Percentiles rank a stretch among this genome's conserved stretches.
These are phyloP conservation scores for pig (Sus scrofa) DNA, from an alignment of 2,113 vertebrate species.

Conservation along the genomic window DNA sequence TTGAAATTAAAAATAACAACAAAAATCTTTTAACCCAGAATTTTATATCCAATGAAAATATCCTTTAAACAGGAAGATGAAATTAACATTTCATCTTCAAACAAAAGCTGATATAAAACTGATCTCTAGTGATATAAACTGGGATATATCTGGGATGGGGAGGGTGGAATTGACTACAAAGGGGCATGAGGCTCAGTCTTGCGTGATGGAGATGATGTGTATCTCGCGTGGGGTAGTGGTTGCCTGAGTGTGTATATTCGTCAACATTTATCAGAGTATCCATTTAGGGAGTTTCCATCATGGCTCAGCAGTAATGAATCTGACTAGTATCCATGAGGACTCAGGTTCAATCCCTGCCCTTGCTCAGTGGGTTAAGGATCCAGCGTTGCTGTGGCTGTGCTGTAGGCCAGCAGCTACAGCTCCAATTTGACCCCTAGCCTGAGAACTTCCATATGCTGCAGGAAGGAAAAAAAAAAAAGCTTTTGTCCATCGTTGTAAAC, in stretches of 20 bases:
- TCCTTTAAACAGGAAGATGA: not conserved
- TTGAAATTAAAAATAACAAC: not conserved
- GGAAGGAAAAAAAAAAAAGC: no score
- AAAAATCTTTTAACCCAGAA: not conserved
- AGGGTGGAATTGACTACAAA: not conserved
- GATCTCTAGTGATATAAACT: not conserved
- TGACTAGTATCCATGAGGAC: no score
- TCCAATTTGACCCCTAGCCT: no score
- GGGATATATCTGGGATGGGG: not conserved
- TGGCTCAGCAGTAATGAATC: no score
- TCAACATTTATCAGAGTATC: not conserved
- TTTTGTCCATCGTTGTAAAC: no score
- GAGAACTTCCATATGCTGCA: no score
- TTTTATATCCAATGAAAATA: not conserved
- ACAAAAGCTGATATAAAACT: not conserved
- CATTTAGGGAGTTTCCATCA: no score
- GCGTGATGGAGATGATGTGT: not conserved
- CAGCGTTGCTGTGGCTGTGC: no score
- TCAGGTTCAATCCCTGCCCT: no score
- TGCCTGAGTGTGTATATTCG: not conserved
- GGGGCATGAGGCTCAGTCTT: not conserved
- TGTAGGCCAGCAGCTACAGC: no score
- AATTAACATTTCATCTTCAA: constrained; percentile 15
- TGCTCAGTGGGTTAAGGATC: no score
- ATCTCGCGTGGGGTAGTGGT: not conserved